A percentile compares a stretch with the other conserved stretches of the same genome.
phyloP scores from a whole-genome alignment of 2,888 invertebrate genomes.

The Hermaeophaga mercurialis region DNA sequence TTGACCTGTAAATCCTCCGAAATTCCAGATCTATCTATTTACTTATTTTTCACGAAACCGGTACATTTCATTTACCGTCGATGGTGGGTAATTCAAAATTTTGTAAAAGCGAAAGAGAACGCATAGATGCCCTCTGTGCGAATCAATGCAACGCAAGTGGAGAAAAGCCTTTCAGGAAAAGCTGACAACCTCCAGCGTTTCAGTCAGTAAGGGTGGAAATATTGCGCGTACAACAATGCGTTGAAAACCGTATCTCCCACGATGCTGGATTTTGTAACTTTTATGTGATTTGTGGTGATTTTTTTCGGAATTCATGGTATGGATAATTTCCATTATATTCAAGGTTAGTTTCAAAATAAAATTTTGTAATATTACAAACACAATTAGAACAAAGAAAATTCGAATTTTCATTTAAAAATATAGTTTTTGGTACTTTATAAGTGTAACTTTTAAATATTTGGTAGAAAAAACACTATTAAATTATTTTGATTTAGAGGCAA shows the following conservation, averaged over 20 bases:
- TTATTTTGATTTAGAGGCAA: too few species aligned
- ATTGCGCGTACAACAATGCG: constrained; percentile 37
- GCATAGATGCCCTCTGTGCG: constrained; percentile 30
- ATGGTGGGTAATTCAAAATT: too few species aligned
- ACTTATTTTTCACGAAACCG: too few species aligned
- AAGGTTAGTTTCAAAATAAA: constrained; percentile 17
- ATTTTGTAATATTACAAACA: not conserved
- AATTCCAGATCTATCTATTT: too few species aligned
- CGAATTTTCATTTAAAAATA: too few species aligned
- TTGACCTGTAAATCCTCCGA: too few species aligned
- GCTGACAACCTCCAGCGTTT: constrained; percentile 32
- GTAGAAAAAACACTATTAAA: too few species aligned
- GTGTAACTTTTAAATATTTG: too few species aligned
- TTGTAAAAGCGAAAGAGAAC: not conserved
- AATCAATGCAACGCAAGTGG: constrained; percentile 22
- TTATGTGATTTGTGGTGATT: constrained; percentile 27
- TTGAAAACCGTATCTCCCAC: constrained; percentile 27
- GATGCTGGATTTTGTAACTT: constrained; percentile 29
- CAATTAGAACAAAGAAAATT: not conserved
- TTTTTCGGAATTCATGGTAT: constrained; percentile 10
- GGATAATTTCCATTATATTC: constrained; percentile 11
- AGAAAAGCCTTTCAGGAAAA: constrained; percentile 31
- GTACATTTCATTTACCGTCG: too few species aligned
- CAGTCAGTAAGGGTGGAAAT: constrained; percentile 37
- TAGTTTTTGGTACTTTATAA: too few species aligned